Percentiles rank a stretch among this genome's conserved stretches.
Evolutionary conservation across 53 echinoderm and acorn worm genomes (phyloP).

Genomic region (Paelopatides confundens): DNA sequence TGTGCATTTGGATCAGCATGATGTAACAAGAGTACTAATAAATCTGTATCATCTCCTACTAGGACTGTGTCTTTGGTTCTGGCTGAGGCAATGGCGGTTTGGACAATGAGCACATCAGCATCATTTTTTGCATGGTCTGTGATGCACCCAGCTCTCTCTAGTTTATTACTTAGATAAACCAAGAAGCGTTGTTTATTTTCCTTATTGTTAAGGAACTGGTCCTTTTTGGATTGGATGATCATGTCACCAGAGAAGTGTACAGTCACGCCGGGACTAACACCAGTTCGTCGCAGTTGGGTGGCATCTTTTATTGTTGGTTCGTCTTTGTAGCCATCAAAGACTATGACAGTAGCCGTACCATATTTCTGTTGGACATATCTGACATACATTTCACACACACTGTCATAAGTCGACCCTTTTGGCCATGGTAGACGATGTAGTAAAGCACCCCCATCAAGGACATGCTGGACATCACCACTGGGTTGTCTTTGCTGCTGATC

Average conservation of each 20-base stretch:
- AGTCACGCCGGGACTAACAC: background rate
- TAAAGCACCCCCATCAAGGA: slow-evolving; percentile 76
- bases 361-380: slow-evolving; percentile 57
- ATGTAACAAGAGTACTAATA: background rate
- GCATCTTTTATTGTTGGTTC: slow-evolving; percentile 28
- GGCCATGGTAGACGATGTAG: slow-evolving; percentile 68
- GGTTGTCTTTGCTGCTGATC: background rate
- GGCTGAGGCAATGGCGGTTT: slow-evolving; percentile 10
- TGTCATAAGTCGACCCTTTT: slow-evolving; percentile 64
- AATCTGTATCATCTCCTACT: slow-evolving; percentile 57
- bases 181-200: too few species aligned
- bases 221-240: slow-evolving; percentile 44
- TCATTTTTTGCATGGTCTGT: slow-evolving; percentile 38
- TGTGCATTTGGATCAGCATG: slow-evolving; percentile 17
- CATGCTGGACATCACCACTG: slow-evolving; percentile 29
- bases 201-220: too few species aligned
- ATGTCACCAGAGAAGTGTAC: slow-evolving; percentile 30
- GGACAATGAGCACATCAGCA: slow-evolving; percentile 56
- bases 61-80: background rate
- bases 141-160: slow-evolving; percentile 26
- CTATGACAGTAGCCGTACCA: slow-evolving; percentile 62
- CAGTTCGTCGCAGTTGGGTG: background rate
- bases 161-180: background rate
- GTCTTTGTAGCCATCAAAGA: slow-evolving; percentile 70
- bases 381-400: slow-evolving; percentile 56